Conservation (phyloP, 2,113 vertebrate genomes). For the Passer montanus region DNA sequence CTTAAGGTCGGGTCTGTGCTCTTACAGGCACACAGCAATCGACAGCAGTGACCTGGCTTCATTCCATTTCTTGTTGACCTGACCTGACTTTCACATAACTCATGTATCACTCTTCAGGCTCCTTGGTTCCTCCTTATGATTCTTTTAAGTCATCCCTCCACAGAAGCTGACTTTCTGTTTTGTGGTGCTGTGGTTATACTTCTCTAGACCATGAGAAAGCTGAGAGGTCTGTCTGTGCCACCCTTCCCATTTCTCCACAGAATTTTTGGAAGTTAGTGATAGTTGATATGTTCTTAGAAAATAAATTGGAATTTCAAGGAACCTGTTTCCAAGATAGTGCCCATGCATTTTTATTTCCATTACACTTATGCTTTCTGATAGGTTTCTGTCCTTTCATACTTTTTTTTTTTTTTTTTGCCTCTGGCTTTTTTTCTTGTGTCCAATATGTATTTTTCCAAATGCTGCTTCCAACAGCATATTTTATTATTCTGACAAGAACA, state of each 20-base stretch:
- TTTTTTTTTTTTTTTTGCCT: neutral
- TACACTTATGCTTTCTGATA: conserved; percentile 14
- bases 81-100: neutral
- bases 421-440: conserved; percentile 15
- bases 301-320: neutral
- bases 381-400: neutral
- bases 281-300: neutral
- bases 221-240: neutral
- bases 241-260: neutral
- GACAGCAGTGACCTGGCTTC: neutral
- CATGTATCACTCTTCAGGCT: neutral
- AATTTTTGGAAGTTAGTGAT: neutral
- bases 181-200: neutral
- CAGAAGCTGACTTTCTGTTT: neutral
- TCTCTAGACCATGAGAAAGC: neutral
- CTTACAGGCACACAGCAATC: neutral
- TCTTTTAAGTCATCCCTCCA: neutral
- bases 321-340: neutral
- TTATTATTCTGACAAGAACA: conserved; percentile 49
- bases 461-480: neutral
- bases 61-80: neutral
- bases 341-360: neutral
- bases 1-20: neutral
- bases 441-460: conserved; percentile 5
- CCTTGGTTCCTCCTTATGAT: neutral